phyloP scores from a whole-genome alignment of 2,888 invertebrate genomes.

The Hetaerina titia region DNA sequence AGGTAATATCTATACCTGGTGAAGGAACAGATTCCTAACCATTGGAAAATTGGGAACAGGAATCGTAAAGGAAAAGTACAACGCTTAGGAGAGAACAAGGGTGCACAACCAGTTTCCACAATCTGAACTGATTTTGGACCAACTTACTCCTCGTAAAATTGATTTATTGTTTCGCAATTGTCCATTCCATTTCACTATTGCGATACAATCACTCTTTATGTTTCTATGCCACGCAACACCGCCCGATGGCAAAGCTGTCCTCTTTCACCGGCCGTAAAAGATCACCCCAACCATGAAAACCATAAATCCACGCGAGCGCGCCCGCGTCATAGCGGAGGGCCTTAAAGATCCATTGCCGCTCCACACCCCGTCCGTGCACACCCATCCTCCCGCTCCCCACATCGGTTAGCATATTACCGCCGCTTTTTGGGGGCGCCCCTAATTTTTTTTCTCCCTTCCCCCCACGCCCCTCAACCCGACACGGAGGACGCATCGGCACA shows the following conservation, averaged over 20 bases:
- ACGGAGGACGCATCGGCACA: conserved; percentile 36
- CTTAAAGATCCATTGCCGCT: not conserved
- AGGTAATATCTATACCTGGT: no score
- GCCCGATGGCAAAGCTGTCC: not conserved
- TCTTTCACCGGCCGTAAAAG: conserved; percentile 6
- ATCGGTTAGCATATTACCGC: not conserved
- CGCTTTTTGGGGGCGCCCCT: not conserved
- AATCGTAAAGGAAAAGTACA: no score
- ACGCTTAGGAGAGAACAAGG: no score
- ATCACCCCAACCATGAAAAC: not conserved
- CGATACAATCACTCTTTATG: conserved; percentile 16
- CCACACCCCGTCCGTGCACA: not conserved
- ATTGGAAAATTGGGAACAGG: no score
- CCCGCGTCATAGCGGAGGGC: not conserved
- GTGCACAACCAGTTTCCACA: not conserved
- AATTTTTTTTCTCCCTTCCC: not conserved
- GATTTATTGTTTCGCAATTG: conserved; percentile 15
- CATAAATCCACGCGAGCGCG: not conserved
- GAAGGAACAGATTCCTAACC: no score
- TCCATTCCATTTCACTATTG: conserved; percentile 24
- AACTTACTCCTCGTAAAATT: conserved; percentile 39
- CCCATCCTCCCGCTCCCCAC: not conserved
- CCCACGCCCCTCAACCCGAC: not conserved
- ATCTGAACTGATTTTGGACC: not conserved
- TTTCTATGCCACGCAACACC: not conserved